Evolutionary conservation across 2,888 invertebrate species (phyloP).

Genomic region (Diadegma fenestrale): DNA sequence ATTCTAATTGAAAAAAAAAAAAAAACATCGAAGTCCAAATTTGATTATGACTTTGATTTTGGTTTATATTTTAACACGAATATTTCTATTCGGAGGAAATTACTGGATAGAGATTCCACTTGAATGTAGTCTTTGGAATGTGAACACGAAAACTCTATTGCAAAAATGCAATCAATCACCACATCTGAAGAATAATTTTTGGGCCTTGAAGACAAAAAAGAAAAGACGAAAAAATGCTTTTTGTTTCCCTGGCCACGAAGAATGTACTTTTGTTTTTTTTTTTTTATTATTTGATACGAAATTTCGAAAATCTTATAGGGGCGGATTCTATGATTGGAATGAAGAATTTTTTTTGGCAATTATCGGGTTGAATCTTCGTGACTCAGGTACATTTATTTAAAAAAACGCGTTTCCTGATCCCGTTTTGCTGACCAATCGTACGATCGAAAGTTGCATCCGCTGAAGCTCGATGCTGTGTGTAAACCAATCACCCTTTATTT

Average conservation of each 20-base stretch:
- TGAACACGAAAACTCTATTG: too few species aligned
- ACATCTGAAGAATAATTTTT: too few species aligned
- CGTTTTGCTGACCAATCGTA: conserved; percentile 3
- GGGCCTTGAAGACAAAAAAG: too few species aligned
- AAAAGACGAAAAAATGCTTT: too few species aligned
- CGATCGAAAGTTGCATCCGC: not conserved
- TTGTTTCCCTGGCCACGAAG: too few species aligned
- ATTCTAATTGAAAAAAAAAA: not conserved
- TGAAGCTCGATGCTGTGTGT: not conserved
- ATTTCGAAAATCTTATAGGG: too few species aligned
- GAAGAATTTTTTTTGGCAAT: conserved; percentile 46
- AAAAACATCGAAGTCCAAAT: not conserved
- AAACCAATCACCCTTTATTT: not conserved
- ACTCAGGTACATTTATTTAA: not conserved
- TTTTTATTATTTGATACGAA: too few species aligned
- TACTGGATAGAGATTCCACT: too few species aligned
- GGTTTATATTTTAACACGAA: not conserved
- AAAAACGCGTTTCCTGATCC: not conserved
- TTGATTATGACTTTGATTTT: not conserved
- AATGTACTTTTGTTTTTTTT: too few species aligned
- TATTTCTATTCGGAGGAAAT: too few species aligned
- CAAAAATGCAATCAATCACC: too few species aligned
- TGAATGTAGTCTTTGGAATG: too few species aligned
- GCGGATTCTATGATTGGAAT: conserved; percentile 45
- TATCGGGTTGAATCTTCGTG: conserved; percentile 42